Evolutionary conservation across 2,113 vertebrate genomes (phyloP).

Genomic region (Hassar affinis): DNA sequence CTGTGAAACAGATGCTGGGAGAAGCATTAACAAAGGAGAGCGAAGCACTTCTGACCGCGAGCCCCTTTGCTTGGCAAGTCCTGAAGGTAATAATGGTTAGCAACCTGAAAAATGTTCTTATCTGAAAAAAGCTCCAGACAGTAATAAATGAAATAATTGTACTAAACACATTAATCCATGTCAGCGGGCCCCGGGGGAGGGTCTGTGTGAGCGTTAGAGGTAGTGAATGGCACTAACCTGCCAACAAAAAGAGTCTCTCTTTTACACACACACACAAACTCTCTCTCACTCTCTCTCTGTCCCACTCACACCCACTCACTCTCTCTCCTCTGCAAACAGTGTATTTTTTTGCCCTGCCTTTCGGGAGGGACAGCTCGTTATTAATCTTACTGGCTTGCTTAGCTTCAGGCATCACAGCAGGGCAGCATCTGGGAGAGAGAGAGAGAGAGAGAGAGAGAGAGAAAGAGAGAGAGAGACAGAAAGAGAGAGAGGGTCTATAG

Average conservation of each 20-base stretch:
- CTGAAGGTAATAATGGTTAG: conserved; percentile 63
- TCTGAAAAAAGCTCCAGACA: conserved; percentile 62
- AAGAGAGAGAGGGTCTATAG: conserved; percentile 53
- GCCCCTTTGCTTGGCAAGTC: conserved; percentile 52
- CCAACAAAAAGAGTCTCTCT: conserved; percentile 56
- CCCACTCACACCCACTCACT: conserved; percentile 52
- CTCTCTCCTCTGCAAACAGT: conserved; percentile 69
- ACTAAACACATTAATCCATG: conserved; percentile 64
- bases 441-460: conserved; percentile 55
- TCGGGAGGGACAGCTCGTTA: conserved; percentile 75
- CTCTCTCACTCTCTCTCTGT: conserved; percentile 46
- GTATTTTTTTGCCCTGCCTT: conserved; percentile 74
- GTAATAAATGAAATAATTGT: conserved; percentile 66
- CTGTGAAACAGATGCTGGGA: conserved; percentile 57
- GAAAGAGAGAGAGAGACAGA: conserved; percentile 54
- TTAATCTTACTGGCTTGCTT: conserved; percentile 77
- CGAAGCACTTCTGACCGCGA: conserved; percentile 48
- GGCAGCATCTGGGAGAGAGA: conserved; percentile 66
- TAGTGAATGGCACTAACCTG: conserved; percentile 59
- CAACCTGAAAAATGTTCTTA: conserved; percentile 64
- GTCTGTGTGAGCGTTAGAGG: conserved; percentile 56
- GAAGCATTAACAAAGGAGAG: conserved; percentile 58
- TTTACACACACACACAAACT: conserved; percentile 42
- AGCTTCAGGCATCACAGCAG: conserved; percentile 74
- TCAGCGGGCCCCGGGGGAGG: conserved; percentile 47